Percentiles rank a stretch among this genome's conserved stretches.
Evolutionary conservation across 2,113 vertebrate species (phyloP).

Genomic region (Prionailurus viverrinus): DNA sequence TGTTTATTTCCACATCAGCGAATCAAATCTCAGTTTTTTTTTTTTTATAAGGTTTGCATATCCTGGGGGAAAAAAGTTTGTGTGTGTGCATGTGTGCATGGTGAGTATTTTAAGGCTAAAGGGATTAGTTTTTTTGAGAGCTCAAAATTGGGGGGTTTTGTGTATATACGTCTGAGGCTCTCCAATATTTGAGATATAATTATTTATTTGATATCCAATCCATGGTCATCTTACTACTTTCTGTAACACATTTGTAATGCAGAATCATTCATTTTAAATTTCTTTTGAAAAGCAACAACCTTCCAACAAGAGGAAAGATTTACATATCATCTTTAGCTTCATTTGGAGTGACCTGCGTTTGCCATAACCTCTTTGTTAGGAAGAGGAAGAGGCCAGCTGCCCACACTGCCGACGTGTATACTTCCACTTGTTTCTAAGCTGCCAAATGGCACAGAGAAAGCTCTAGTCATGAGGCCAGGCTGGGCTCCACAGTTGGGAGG

Average conservation of each 20-base stretch:
- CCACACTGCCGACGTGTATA: not conserved
- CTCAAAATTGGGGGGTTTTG: conserved; percentile 13
- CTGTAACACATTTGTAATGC: not conserved
- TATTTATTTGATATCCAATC: not conserved
- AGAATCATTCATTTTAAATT: conserved; percentile 32
- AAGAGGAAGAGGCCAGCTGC: not conserved
- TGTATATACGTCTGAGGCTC: not conserved
- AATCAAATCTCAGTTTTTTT: conserved; percentile 2
- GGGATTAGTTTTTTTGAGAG: conserved; percentile 36
- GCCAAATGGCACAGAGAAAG: conserved; percentile 9
- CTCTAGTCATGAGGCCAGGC: not conserved
- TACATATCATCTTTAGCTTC: not conserved
- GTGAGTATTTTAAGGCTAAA: conserved; percentile 45
- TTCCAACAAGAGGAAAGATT: not conserved
- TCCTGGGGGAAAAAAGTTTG: not conserved
- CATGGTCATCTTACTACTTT: not conserved
- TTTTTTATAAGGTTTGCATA: not conserved
- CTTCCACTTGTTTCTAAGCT: conserved; percentile 42
- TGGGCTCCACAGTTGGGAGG: not conserved
- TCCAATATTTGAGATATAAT: not conserved
- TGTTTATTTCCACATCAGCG: conserved; percentile 12
- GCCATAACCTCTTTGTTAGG: not conserved
- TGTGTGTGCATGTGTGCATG: not conserved
- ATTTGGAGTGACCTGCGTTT: not conserved
- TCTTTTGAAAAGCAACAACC: conserved; percentile 14